Evolutionary conservation across 2,113 vertebrate species (phyloP), one percentile per base, ranked within the genome.

Genomic region (Butastur rufipennis): DNA sequence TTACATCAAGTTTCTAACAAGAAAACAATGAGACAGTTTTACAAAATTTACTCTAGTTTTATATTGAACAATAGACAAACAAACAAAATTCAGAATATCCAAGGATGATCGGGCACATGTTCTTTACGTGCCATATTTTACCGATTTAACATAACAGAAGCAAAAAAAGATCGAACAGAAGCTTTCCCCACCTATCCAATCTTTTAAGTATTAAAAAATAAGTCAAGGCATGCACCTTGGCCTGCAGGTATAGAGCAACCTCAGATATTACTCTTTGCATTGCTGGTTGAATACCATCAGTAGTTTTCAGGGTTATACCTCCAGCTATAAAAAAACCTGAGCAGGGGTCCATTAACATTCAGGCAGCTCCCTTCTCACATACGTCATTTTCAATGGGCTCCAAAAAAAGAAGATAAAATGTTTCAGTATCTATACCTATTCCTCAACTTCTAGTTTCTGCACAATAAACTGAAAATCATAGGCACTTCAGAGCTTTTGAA

Each of bases 1-100:
- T 71, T 67, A 94, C 95, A 81, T 99, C 98, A 52, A 99, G 98
- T 93, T 97, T 99, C 99, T 99, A 96, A 86, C 29, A 88, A 93
- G 34, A 47, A 96, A 96, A 91, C 52, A 96, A 71, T 20, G 27
- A 77, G 3, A 66, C 4, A 29, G 9, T 88, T 81, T 43, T 48
- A 86, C 21, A 89, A 38, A 38, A 78, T 12, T 56, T 26, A 43
- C 3, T 74, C 26, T 78, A 13, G 32, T 93, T 83, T 85, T 79
- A 88, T 66, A 92, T 25, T 80, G 56, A 61, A 81, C 72, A 93
- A 59, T 1, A 88, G 62, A 90, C 58, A 86, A 73, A 88, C 47
- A 67, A 67, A 74, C 43, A 92, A 89, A 91, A 71, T 56, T 38
- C 52, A 48, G 26, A 78, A 40, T 17, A 86, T 58, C 36, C 77